A percentile compares a stretch with the other conserved stretches of the same genome.
Conservation (phyloP, 2,888 invertebrate genomes). For the Belgica antarctica region DNA sequence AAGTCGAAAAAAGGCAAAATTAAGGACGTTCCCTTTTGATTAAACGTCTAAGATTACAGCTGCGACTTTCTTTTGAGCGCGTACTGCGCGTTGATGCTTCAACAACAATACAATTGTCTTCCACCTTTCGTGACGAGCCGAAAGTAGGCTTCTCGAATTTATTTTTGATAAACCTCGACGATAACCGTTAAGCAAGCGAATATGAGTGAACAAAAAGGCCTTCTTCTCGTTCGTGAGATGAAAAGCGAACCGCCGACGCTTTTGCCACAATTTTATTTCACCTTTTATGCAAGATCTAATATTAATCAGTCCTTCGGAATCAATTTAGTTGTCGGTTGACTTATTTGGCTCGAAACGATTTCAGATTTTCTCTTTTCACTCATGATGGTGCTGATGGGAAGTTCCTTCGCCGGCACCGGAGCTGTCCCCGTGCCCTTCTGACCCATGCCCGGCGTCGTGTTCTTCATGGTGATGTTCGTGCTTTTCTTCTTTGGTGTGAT, state of each 20-base stretch:
- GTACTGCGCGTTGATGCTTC: not conserved
- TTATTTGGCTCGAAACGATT: constrained; percentile 27
- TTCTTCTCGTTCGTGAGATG: not conserved
- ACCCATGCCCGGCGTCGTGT: not conserved
- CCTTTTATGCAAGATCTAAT: constrained; percentile 19
- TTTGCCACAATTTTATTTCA: not conserved
- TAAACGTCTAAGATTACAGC: constrained; percentile 15
- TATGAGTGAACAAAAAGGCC: not conserved
- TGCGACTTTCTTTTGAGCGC: not conserved
- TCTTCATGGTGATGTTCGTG: not conserved
- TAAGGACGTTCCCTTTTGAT: constrained; percentile 26
- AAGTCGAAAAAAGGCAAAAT: not conserved
- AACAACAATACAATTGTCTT: not conserved
- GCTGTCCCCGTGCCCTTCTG: not conserved
- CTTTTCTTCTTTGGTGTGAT: constrained; percentile 19
- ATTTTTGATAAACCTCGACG: constrained; percentile 20
- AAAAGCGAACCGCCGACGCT: constrained; percentile 2
- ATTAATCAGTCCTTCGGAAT: constrained; percentile 30
- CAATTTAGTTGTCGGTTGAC: constrained; percentile 18
- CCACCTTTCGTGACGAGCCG: not conserved
- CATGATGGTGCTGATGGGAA: not conserved
- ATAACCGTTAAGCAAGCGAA: constrained; percentile 22
- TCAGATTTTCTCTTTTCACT: not conserved
- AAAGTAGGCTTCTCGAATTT: constrained; percentile 32
- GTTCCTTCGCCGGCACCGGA: no score